Evolutionary conservation across 2,113 vertebrate genomes (phyloP).

Genomic region (Notiomystis cincta): DNA sequence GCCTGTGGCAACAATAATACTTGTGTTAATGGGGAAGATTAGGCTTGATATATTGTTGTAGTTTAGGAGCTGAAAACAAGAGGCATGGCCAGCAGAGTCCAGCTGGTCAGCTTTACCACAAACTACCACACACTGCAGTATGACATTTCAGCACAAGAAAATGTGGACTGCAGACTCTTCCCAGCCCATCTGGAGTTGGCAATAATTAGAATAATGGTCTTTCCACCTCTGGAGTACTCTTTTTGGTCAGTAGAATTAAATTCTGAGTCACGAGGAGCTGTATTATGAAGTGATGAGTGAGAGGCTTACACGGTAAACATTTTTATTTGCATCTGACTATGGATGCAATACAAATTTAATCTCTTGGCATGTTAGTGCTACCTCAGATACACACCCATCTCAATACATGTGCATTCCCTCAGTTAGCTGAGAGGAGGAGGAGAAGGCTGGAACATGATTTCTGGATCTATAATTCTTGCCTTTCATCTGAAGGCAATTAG

Average conservation of each 20-base stretch:
- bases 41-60: neutral
- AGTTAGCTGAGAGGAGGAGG: neutral
- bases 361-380: neutral
- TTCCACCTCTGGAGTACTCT: neutral
- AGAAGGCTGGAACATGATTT: neutral
- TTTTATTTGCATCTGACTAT: neutral
- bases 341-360: neutral
- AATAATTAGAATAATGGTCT: neutral
- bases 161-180: neutral
- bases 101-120: neutral
- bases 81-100: neutral
- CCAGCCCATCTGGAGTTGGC: neutral
- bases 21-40: neutral
- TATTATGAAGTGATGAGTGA: neutral
- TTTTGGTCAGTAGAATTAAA: neutral
- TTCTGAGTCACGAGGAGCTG: neutral
- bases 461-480: neutral
- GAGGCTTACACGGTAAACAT: neutral
- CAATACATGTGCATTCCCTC: neutral
- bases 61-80: neutral
- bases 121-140: neutral
- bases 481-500: conserved; percentile 24
- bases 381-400: neutral
- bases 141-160: neutral
- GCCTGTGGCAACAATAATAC: neutral